A percentile compares a stretch with the other conserved stretches of the same genome.
Evolutionary conservation across 1,140 invertebrate species (phyloP).

Genomic region (Agrypnia vestita): DNA sequence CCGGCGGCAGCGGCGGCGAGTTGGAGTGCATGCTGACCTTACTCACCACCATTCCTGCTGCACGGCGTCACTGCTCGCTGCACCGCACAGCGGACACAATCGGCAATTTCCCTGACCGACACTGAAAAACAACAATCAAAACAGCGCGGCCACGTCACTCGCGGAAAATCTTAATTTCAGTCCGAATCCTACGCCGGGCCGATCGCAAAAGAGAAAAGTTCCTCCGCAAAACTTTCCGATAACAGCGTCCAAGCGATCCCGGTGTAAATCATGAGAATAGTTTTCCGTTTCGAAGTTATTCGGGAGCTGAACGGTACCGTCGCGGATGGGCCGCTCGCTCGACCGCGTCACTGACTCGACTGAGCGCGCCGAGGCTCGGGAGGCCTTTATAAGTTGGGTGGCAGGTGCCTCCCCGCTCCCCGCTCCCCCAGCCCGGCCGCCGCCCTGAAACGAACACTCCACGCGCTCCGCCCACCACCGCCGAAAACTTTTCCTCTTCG

Average conservation of each 20-base stretch:
- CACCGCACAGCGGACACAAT: not conserved
- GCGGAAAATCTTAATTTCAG: not conserved
- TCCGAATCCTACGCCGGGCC: not conserved
- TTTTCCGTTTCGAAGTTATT: slow-evolving; percentile 6
- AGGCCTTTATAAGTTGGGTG: slow-evolving; percentile 7
- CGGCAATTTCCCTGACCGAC: not conserved
- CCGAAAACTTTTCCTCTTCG: slow-evolving; percentile 19
- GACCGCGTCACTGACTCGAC: slow-evolving; percentile 15
- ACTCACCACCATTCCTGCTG: slow-evolving; percentile 70
- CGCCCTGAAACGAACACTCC: no score
- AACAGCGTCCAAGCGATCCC: not conserved
- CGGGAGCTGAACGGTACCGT: not conserved
- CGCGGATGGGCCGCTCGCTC: not conserved
- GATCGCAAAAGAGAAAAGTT: not conserved
- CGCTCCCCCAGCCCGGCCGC: not conserved
- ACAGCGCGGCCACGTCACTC: slow-evolving; percentile 14
- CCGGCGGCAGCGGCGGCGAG: slow-evolving; percentile 67
- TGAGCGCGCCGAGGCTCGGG: slow-evolving; percentile 9
- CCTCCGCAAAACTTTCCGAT: not conserved
- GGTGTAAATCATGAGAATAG: slow-evolving; percentile 20
- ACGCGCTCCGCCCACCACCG: slow-evolving; percentile 2
- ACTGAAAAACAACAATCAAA: slow-evolving; percentile 9
- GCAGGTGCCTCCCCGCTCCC: slow-evolving; percentile 28
- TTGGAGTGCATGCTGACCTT: slow-evolving; percentile 71
- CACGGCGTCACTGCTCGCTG: not conserved